Percentiles rank a stretch among this genome's conserved stretches.
Evolutionary conservation across 2,797 vertebrate genomes (phyloP).

Genomic region (Euthynnus affinis): DNA sequence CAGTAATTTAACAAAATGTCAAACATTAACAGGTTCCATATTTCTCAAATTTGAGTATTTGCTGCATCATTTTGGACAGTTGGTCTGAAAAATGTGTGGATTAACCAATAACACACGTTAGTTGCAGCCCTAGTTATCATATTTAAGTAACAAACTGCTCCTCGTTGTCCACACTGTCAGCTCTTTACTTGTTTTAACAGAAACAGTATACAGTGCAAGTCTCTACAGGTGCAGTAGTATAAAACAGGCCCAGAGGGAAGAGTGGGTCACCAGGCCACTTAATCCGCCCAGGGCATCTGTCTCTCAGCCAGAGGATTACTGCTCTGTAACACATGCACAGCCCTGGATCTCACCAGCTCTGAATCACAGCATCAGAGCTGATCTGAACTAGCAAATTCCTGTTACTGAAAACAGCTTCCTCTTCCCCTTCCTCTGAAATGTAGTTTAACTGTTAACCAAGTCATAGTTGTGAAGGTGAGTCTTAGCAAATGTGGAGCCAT

Average conservation of each 20-base stretch:
- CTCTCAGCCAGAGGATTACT: slow-evolving; percentile 59
- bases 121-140: not conserved
- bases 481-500: not conserved
- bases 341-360: not conserved
- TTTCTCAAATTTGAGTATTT: not conserved
- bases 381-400: slow-evolving; percentile 8
- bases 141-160: not conserved
- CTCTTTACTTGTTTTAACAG: not conserved
- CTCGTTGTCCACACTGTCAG: not conserved
- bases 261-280: slow-evolving; percentile 27
- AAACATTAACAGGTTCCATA: not conserved
- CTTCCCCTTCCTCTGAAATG: no score
- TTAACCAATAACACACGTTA: no score
- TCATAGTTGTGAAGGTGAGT: not conserved
- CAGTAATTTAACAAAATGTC: no score
- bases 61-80: not conserved
- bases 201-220: not conserved
- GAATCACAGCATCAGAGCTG: slow-evolving; percentile 22
- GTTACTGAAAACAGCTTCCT: not conserved
- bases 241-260: slow-evolving; percentile 17
- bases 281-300: slow-evolving; percentile 51
- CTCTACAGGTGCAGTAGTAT: slow-evolving; percentile 9
- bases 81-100: no score
- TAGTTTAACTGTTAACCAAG: not conserved
- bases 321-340: slow-evolving; percentile 5